Conservation (phyloP, 2,888 invertebrate species). For the Pterostichus niger region DNA sequence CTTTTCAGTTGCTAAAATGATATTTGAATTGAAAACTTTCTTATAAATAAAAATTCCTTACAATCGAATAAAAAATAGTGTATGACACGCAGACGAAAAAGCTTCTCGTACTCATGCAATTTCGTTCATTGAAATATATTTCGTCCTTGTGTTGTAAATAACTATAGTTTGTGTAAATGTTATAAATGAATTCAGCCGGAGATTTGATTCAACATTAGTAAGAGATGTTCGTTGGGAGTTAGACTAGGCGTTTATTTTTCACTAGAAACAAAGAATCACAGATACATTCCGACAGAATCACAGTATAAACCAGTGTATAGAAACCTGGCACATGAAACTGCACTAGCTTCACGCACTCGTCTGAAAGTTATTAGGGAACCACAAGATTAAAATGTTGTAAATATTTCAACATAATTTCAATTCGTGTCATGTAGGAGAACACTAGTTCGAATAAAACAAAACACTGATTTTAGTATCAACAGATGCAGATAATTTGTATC, state of each 20-base stretch:
- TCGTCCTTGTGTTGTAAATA: no score
- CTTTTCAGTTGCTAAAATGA: no score
- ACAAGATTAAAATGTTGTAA: constrained; percentile 38
- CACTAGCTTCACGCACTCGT: constrained; percentile 65
- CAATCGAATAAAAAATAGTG: no score
- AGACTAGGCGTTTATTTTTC: constrained; percentile 25
- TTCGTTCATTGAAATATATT: no score
- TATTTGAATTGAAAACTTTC: no score
- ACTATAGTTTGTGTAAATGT: background rate
- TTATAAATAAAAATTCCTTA: no score
- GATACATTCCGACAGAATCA: constrained; percentile 19
- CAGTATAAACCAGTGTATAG: constrained; percentile 54
- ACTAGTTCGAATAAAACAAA: constrained; percentile 26
- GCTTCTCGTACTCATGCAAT: no score
- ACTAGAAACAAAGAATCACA: constrained; percentile 3
- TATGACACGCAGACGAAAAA: no score
- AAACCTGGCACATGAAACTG: constrained; percentile 64
- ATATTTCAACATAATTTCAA: background rate
- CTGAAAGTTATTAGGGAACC: constrained; percentile 29
- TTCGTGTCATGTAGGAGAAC: background rate
- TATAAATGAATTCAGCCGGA: no score
- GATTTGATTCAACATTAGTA: constrained; percentile 9
- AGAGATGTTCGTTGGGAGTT: background rate
- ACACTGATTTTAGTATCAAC: constrained; percentile 35
- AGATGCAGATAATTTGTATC: constrained; percentile 57